Conservation (phyloP, 1,140 invertebrate genomes). For the Drosophila neocordata region DNA sequence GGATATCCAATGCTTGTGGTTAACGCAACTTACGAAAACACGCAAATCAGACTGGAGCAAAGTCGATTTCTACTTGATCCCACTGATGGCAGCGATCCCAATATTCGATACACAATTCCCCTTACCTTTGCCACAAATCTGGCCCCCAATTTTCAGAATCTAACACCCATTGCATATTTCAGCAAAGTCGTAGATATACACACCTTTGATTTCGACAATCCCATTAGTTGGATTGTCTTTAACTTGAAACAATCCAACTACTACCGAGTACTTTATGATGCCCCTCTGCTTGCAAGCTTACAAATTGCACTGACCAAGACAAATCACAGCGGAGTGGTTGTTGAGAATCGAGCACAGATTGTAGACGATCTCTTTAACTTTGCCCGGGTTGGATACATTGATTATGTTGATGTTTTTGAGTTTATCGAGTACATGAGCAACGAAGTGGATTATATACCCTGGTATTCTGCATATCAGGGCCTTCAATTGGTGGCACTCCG, state of each 20-base stretch:
- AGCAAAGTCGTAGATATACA: slow-evolving; percentile 77
- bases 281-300: slow-evolving; percentile 83
- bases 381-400: slow-evolving; percentile 84
- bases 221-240: slow-evolving; percentile 82
- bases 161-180: slow-evolving; percentile 83
- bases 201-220: slow-evolving; percentile 48
- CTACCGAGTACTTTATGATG: slow-evolving; percentile 87
- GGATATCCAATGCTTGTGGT: slow-evolving; percentile 92
- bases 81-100: slow-evolving; percentile 47
- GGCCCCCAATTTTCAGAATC: slow-evolving; percentile 83
- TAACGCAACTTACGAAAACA: slow-evolving; percentile 26
- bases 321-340: slow-evolving; percentile 84
- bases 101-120: slow-evolving; percentile 86
- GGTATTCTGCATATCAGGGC: slow-evolving; percentile 83
- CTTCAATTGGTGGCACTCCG: slow-evolving; percentile 44
- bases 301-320: slow-evolving; percentile 76
- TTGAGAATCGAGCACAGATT: slow-evolving; percentile 89
- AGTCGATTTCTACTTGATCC: slow-evolving; percentile 84
- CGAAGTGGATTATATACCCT: slow-evolving; percentile 85
- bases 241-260: slow-evolving; percentile 84
- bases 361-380: slow-evolving; percentile 90
- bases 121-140: slow-evolving; percentile 85
- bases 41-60: slow-evolving; percentile 66
- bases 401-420: slow-evolving; percentile 83
- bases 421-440: slow-evolving; percentile 83